Evolutionary conservation across 2,113 vertebrate genomes (phyloP).

Genomic region (Turnix velox): DNA sequence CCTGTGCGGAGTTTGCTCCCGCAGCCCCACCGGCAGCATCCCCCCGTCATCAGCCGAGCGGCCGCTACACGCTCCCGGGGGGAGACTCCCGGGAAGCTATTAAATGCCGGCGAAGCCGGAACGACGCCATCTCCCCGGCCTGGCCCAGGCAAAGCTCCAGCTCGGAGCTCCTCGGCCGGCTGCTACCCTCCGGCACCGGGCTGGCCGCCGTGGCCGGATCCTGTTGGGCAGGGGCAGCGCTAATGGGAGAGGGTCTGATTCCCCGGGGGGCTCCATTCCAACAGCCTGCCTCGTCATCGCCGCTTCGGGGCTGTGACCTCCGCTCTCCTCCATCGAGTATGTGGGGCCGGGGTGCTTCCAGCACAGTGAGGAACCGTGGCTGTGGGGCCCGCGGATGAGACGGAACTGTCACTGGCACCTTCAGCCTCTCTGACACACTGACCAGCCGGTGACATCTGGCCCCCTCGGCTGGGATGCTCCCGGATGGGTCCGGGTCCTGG

Average conservation of each 20-base stretch:
- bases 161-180: neutral
- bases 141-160: neutral
- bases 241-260: neutral
- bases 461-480: neutral
- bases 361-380: neutral
- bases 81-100: neutral
- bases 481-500: neutral
- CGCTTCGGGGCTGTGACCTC: neutral
- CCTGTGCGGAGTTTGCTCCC: too few species aligned
- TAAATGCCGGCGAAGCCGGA: neutral
- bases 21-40: too few species aligned
- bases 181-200: neutral
- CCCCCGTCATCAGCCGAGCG: too few species aligned
- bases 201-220: neutral
- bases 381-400: too few species aligned
- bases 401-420: neutral
- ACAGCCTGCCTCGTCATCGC: neutral
- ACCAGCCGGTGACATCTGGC: too few species aligned
- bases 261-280: neutral
- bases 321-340: accelerated
- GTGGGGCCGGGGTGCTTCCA: neutral
- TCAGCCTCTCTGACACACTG: neutral
- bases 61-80: neutral
- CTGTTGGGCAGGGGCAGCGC: neutral
- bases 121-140: neutral